Evolutionary conservation across 2,113 vertebrate genomes (phyloP), one percentile per base, ranked within the genome.

Genomic region (Gymnarchus niloticus): DNA sequence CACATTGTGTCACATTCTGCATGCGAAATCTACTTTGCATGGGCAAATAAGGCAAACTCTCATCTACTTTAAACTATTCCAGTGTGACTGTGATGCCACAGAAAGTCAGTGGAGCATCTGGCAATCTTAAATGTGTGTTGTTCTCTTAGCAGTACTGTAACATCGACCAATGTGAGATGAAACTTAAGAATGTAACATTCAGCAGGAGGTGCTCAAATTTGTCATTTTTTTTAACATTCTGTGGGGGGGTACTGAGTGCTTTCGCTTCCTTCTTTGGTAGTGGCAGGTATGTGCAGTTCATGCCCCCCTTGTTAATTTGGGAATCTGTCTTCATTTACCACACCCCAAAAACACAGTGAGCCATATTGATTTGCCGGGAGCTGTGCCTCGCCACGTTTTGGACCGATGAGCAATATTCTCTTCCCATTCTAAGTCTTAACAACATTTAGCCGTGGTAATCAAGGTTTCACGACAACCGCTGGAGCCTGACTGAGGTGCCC

Each of bases 361-460:
- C 59, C 8, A 61, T 87, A 91, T 92, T 87, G 88, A 91, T 91
- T 65, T 48, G 87, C 86, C 87, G 73, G 83, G 85, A 89, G 84
- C 80, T 86, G 82, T 78, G 87, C 21, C 23, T 21, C 84, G 88
- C 85, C 80, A 85, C 33, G 41, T 86, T 90, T 88, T 28, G 83
- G 86, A 17, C 76, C 41, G 59, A 86, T 81, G 83, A 57, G 56
- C 81, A 28, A 51, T 84, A 56, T 87, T 82, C 83, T 86, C 80
- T 52, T 85, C 65, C 83, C 81, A 76, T 88, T 89, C 56, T 65
- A 54, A 82, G 51, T 23, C 83, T 28, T 82, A 33, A 83, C 41
- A 85, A 83, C 86, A 88, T 84, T 88, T 87, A 87, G 81, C 78
- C 82, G 84, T 57, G 44, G 85, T 90, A 87, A 89, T 87, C 84